These are phyloP conservation scores for Arnoldichthys spilopterus DNA, from an alignment of 2,797 vertebrate genomes.

Conservation along the genomic window DNA sequence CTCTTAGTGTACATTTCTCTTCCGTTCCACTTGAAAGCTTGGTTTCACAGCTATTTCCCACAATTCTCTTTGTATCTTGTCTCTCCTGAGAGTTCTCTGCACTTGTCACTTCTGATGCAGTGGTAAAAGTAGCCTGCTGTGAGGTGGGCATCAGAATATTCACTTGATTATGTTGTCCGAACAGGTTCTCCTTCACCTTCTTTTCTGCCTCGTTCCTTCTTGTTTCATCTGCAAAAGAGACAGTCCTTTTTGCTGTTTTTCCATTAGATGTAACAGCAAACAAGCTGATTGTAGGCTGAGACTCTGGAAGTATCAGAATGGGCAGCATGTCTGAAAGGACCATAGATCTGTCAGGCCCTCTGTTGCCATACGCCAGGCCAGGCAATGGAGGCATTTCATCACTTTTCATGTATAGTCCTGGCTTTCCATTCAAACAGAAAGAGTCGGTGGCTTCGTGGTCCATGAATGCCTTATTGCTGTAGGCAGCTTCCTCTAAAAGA, in stretches of 20 bases:
- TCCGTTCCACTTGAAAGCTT: background rate
- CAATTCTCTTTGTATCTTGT: background rate
- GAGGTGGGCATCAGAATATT: background rate
- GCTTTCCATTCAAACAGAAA: conserved; percentile 55
- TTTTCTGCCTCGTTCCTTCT: too few species aligned
- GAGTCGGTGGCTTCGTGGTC: conserved; percentile 49
- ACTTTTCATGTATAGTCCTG: conserved; percentile 68
- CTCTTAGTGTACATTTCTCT: background rate
- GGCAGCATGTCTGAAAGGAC: conserved; percentile 39
- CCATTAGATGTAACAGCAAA: conserved; percentile 21
- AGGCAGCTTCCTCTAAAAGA: conserved; percentile 58
- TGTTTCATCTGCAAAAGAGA: conserved; percentile 33
- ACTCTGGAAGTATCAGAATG: conserved; percentile 52
- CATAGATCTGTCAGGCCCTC: conserved; percentile 15
- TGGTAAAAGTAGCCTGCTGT: background rate
- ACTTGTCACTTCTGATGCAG: background rate
- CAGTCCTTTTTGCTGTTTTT: conserved; percentile 5
- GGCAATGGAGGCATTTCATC: conserved; percentile 49
- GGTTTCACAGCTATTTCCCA: background rate
- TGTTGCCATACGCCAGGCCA: background rate
- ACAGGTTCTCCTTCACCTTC: background rate
- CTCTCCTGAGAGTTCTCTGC: conserved; percentile 13
- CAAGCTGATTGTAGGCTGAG: conserved; percentile 5
- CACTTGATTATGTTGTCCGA: background rate
- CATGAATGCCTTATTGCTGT: conserved; percentile 58